Base-by-base conservation (phyloP, 2,888 invertebrate species). In the Palloptera scutellata region DNA sequence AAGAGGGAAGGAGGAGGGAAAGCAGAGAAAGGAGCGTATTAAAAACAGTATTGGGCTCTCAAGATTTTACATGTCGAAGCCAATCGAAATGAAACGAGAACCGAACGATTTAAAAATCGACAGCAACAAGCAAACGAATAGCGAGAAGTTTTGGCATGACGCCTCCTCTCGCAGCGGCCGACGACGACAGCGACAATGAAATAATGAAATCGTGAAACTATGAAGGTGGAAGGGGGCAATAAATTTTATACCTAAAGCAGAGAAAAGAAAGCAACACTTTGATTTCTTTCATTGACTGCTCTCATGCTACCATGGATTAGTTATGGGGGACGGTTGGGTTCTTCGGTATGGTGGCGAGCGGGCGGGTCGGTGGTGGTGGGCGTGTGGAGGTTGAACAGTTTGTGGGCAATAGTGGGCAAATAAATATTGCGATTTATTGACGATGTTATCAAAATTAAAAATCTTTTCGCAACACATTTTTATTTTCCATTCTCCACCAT, bases 361-460 rank as follows among this genome's bases (percentile, higher is more conserved):
- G n/a, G n/a, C n/a, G n/a, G n/a, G n/a, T n/a, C n/a, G n/a, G n/a
- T n/a, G n/a, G n/a, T n/a, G n/a, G n/a, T n/a, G n/a, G n/a, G n/a
- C n/a, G n/a, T n/a, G n/a, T n/a, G n/a, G n/a, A n/a, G n/a, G n/a
- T n/a, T n/a, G n/a, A n/a, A n/a, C n/a, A n/a, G n/a, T n/a, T n/a
- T n/a, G n/a, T n/a, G 30, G 30, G 30, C 6, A 30, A 30, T 30
- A 30, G 30, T 2, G 30, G 30, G 30, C 30, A 30, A 4, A 30
- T 30, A 30, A 30, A 30, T 30, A 30, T 30, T 30, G 30, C 30
- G 30, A 30, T 30, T 77, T 78, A 77, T 78, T 76, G 68, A 67
- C 63, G 72, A 69, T 78, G 73, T 78, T 78, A 72, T 70, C 68
- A 66, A 77, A 78, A 78, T 79, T 66, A 74, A 70, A 75, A 68